Base-by-base conservation (phyloP, 2,113 vertebrate species). In the Ceyx melanurus region DNA sequence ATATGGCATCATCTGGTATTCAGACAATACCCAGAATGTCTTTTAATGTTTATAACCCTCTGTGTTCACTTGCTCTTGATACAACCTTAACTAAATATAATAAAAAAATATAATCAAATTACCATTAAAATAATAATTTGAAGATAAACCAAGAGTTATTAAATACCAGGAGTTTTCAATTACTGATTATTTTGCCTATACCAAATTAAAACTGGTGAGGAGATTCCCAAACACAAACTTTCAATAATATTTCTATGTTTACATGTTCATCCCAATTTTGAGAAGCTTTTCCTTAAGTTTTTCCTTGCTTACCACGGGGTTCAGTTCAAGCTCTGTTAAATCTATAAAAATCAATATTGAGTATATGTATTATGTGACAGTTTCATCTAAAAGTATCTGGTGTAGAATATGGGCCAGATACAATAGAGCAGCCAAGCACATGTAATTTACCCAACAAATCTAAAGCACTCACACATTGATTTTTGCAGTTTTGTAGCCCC, bases 391-490 rank as follows among this genome's bases (percentile, higher is more conserved):
- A 97, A 98, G 96, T 97, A 97, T 97, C 98, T 98, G 93, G 95
- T 97, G 92, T 96, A 97, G 98, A 98, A 98, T 98, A 98, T 98
- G 98, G 98, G 98, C 92, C 98, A 98, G 97, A 96, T 98, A 99
- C 98, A 99, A 98, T 98, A 96, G 98, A 97, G 97, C 97, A 97
- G 98, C 97, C 97, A 96, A 98, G 98, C 98, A 98, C 97, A 92
- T 97, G 97, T 99, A 99, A 99, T 99, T 99, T 98, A 98, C 95
- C 97, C 97, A 96, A 97, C 97, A 98, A 98, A 98, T 97, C 97
- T 97, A 97, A 97, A 97, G 97, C 97, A 98, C 96, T 98, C 95
- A 95, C 93, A 97, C 98, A 99, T 99, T 98, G 99, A 99, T 99
- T 99, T 97, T 97, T 97, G 96, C 94, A 97, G 98, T 98, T 98